Percentiles rank a stretch among this genome's conserved stretches.
Conservation (phyloP, 2,888 invertebrate species). For the Cyaniris semiargus region DNA sequence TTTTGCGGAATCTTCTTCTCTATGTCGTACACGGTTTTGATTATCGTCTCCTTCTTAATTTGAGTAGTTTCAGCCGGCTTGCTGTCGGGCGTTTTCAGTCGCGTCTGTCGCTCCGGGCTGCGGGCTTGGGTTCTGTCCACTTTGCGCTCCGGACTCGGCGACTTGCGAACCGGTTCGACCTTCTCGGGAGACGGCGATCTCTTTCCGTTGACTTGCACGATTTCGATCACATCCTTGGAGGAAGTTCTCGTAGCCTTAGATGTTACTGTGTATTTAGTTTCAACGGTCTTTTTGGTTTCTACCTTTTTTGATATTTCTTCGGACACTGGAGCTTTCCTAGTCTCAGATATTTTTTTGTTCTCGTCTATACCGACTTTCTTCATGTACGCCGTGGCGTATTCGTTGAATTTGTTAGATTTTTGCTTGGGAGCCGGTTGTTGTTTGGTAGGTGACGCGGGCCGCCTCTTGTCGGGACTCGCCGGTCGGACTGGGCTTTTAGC, state of each 20-base stretch:
- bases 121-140: constrained; percentile 30
- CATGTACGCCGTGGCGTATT: constrained; percentile 75
- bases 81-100: constrained; percentile 62
- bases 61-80: constrained; percentile 49
- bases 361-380: constrained; percentile 71
- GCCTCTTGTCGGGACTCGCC: constrained; percentile 67
- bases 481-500: constrained; percentile 60
- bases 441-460: constrained; percentile 65
- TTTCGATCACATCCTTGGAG: constrained; percentile 61
- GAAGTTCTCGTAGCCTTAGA: constrained; percentile 54
- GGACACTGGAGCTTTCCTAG: constrained; percentile 40
- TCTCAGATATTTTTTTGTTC: constrained; percentile 55
- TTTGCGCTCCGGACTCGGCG: constrained; percentile 43
- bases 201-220: constrained; percentile 57
- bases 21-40: constrained; percentile 59
- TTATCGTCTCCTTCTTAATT: constrained; percentile 57
- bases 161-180: constrained; percentile 40
- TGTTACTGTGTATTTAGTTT: constrained; percentile 51
- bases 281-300: constrained; percentile 45
- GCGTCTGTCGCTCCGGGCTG: constrained; percentile 40
- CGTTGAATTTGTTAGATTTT: constrained; percentile 68
- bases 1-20: constrained; percentile 61
- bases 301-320: constrained; percentile 41
- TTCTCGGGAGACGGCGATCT: constrained; percentile 61
- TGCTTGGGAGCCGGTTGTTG: constrained; percentile 50